Evolutionary conservation across 35 echinoderm and acorn worm species (phyloP).

Genomic region (Apostichopus parvimensis): DNA sequence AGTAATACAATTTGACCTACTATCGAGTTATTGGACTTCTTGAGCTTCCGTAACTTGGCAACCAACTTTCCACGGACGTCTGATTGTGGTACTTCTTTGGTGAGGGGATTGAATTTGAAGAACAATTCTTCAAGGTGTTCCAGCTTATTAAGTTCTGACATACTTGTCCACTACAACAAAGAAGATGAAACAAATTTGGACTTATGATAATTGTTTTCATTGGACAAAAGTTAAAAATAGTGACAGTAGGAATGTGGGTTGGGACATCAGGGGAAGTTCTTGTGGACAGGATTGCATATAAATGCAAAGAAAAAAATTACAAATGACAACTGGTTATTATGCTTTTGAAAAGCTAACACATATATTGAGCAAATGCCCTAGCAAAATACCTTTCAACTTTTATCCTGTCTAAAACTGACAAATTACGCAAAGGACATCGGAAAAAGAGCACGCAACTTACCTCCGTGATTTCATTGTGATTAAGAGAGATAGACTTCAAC

Average conservation of each 20-base stretch:
- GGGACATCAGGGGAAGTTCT: neutral
- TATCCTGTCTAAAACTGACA: too few species aligned
- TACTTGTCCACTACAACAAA: slow-evolving; percentile 59
- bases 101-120: slow-evolving; percentile 75
- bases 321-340: too few species aligned
- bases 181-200: neutral
- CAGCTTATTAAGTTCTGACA: slow-evolving; percentile 88
- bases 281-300: neutral
- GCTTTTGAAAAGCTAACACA: too few species aligned
- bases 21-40: slow-evolving; percentile 64
- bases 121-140: slow-evolving; percentile 68
- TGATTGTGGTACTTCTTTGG: slow-evolving; percentile 44
- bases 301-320: too few species aligned
- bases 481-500: slow-evolving; percentile 77
- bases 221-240: neutral
- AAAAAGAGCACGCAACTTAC: slow-evolving; percentile 44
- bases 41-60: slow-evolving; percentile 71
- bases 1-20: slow-evolving; percentile 43
- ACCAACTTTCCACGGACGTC: slow-evolving; percentile 64
- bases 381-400: too few species aligned
- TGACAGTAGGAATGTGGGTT: neutral
- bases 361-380: too few species aligned
- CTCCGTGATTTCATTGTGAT: slow-evolving; percentile 56
- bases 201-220: neutral
- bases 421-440: too few species aligned